Conservation (phyloP, 2,888 invertebrate species). For the Epirrita christyi region DNA sequence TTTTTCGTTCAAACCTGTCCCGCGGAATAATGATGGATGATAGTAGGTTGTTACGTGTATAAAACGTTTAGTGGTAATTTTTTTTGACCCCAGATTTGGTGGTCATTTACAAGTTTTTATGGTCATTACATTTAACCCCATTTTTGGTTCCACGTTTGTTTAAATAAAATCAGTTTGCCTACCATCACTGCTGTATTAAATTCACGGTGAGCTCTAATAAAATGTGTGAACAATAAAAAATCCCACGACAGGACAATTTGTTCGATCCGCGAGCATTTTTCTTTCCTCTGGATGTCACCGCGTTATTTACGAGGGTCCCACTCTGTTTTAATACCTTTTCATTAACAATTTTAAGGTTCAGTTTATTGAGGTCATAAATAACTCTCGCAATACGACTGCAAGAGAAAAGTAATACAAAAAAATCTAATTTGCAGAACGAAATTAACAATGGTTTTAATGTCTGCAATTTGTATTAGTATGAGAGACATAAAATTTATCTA, state of each 20-base stretch:
- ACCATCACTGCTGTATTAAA: neutral
- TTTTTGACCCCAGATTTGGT: no score
- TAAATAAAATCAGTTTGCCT: no score
- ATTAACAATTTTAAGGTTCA: conserved; percentile 85
- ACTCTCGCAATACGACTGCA: conserved; percentile 70
- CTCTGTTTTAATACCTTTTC: conserved; percentile 83
- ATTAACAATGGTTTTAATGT: conserved; percentile 43
- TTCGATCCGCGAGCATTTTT: conserved; percentile 77
- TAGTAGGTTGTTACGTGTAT: no score
- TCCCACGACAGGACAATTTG: conserved; percentile 58
- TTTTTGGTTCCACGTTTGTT: no score
- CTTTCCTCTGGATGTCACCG: conserved; percentile 76
- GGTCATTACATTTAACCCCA: no score
- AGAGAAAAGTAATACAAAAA: conserved; percentile 50
- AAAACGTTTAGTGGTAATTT: no score
- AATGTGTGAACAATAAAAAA: conserved; percentile 15
- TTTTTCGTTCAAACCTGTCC: no score
- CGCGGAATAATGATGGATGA: no score
- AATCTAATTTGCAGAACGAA: conserved; percentile 45
- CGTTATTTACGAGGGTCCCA: conserved; percentile 78
- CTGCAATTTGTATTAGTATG: conserved; percentile 24
- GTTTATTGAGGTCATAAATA: conserved; percentile 84
- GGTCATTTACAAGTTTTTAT: no score
- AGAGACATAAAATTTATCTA: conserved; percentile 15
- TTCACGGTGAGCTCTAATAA: conserved; percentile 3